Conservation (phyloP, 1,140 invertebrate species). For the Drosophila pruinosa region DNA sequence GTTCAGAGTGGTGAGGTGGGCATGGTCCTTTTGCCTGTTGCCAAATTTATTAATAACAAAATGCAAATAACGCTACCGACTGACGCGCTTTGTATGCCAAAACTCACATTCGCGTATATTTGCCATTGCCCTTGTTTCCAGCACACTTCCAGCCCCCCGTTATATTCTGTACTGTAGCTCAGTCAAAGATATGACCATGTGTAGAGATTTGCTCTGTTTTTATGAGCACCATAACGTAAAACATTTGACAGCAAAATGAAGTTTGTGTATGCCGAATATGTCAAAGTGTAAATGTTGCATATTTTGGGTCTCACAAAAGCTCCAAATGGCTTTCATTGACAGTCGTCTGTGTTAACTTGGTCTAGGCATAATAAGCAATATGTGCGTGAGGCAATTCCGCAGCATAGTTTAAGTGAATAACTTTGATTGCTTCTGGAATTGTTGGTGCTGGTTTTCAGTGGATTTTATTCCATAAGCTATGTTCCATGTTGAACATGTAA, state of each 20-base stretch:
- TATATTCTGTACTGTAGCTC: not conserved
- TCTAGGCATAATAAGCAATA: not conserved
- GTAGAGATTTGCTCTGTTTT: conserved; percentile 30
- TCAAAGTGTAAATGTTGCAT: conserved; percentile 63
- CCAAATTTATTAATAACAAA: conserved; percentile 73
- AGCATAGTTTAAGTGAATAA: not conserved
- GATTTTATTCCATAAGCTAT: not conserved
- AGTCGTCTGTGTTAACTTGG: not conserved
- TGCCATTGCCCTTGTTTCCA: not conserved
- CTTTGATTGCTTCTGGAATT: not conserved
- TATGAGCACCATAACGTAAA: conserved; percentile 44
- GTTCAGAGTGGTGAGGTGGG: not conserved
- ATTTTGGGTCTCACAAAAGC: conserved; percentile 15
- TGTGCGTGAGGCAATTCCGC: conserved; percentile 11
- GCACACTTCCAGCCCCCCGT: not conserved
- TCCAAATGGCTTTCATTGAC: conserved; percentile 23
- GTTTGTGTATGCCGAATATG: conserved; percentile 42
- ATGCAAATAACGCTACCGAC: conserved; percentile 58
- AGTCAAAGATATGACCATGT: conserved; percentile 10
- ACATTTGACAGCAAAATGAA: conserved; percentile 48
- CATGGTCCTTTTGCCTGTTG: conserved; percentile 32
- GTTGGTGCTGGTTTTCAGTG: not conserved
- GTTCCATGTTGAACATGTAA: not conserved
- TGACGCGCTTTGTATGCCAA: conserved; percentile 27
- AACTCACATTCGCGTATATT: not conserved